Percentiles rank a stretch among this genome's conserved stretches.
phyloP scores from a whole-genome alignment of 2,113 vertebrate species.

The Perognathus longimembris region DNA sequence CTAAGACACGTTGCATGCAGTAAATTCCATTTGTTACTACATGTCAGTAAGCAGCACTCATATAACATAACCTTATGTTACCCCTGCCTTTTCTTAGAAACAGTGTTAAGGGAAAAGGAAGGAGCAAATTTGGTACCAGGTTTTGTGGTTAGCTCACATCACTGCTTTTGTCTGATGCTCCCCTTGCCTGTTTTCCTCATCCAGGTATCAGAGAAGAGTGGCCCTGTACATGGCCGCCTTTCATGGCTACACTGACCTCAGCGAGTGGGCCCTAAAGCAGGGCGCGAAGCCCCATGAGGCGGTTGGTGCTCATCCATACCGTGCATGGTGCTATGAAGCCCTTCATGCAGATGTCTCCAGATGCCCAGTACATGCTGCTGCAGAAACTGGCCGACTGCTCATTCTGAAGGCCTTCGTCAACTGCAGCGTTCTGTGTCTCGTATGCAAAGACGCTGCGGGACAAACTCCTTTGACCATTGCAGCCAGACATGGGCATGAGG shows the following conservation, averaged over 20 bases:
- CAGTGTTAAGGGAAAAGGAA: no score
- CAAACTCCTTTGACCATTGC: constrained; percentile 84
- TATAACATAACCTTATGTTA: no score
- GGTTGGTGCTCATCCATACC: constrained; percentile 85
- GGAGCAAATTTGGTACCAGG: no score
- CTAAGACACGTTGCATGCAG: not conserved
- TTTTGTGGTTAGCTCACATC: no score
- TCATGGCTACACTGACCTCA: constrained; percentile 86
- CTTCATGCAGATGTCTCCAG: constrained; percentile 85
- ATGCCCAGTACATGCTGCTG: constrained; percentile 86
- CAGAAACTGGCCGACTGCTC: constrained; percentile 85
- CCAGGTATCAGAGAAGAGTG: constrained; percentile 88
- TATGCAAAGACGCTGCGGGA: constrained; percentile 82
- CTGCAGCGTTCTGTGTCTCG: constrained; percentile 82
- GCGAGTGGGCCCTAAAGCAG: constrained; percentile 86
- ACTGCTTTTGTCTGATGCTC: no score
- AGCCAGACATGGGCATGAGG: constrained; percentile 78
- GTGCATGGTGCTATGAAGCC: constrained; percentile 86
- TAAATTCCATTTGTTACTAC: not conserved
- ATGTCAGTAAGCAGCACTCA: no score
- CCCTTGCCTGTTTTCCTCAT: not conserved
- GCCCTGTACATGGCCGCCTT: constrained; percentile 88
- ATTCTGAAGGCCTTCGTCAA: constrained; percentile 88
- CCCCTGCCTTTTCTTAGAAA: no score
- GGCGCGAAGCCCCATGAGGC: constrained; percentile 81